Evolutionary conservation across 2,113 vertebrate genomes (phyloP), one percentile per base, ranked within the genome.

Genomic region (Ranitomeya imitator): DNA sequence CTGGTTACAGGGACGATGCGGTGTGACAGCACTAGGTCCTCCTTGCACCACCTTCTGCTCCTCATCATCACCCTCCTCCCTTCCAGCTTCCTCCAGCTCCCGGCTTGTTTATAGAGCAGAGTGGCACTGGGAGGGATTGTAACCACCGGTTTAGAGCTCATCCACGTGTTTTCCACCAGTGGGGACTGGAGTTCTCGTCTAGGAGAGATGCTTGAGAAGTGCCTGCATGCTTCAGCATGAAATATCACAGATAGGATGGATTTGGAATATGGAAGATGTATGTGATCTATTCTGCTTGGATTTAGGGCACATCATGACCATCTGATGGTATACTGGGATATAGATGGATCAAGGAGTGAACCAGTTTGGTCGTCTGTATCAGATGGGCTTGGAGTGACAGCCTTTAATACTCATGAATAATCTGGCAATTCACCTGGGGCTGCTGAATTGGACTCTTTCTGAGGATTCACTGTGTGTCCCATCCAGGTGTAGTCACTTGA

Each of bases 141-240:
- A 89, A 80, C 26, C 79, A 85, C 52, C 85, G 84, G 45, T 78
- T 74, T 55, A 5, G 26, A 74, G 86, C 80, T 88, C 74, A 88
- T 15, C 84, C 93, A 92, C 92, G 92, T 91, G 92, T 89, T 60
- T 19, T 19, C n/a, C 90, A n/a, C 31, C 86, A 3, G 86, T 71
- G 82, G 3, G 6, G 45, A 11, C 59, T 90, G 60, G 80, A 7
- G 84, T 73, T 31, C n/a, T 13, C 51, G 73, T 83, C 12, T 65
- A 63, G 55, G 73, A 86, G 31, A 77, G 85, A 51, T 63, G 63
- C 84, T 77, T 2, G 51, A 15, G 77, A 21, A 65, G 57, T 85
- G 74, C 55, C 45, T 6, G 57, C 37, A 85, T 5, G 59, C 69
- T 18, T 79, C 51, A 4, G 16, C 54, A 69, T 31, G 57, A 57